Percentiles rank a stretch among this genome's conserved stretches.
phyloP scores from a whole-genome alignment of 2,797 vertebrate genomes.

The Odontamblyopus lacepedii region DNA sequence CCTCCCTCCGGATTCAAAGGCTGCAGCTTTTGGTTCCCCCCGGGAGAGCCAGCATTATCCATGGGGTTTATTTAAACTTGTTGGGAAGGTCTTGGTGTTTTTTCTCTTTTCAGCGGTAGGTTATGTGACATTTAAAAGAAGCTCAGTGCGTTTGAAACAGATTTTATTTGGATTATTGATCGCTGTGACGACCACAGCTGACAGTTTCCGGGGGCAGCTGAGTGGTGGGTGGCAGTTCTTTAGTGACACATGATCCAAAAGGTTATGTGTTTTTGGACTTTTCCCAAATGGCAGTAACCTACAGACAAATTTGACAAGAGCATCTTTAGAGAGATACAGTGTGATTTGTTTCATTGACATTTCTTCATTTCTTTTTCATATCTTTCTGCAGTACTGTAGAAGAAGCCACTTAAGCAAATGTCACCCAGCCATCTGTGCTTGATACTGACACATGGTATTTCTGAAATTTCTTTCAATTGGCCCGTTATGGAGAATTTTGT shows the following conservation, averaged over 20 bases:
- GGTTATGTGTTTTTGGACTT: constrained; percentile 34
- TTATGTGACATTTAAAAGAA: constrained; percentile 69
- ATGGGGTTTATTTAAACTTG: constrained; percentile 79
- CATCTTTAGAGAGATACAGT: constrained; percentile 47
- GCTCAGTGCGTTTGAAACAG: constrained; percentile 54
- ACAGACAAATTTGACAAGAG: constrained; percentile 57
- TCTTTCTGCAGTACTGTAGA: constrained; percentile 38
- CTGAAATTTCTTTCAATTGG: constrained; percentile 43
- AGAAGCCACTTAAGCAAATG: constrained; percentile 60
- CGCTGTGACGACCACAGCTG: constrained; percentile 20
- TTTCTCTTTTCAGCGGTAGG: constrained; percentile 60
- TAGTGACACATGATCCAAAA: constrained; percentile 34
- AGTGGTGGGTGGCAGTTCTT: constrained; percentile 19
- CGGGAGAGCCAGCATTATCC: constrained; percentile 76
- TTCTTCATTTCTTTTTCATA: constrained; percentile 44
- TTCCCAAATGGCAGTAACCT: constrained; percentile 53
- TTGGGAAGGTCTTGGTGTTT: constrained; percentile 72
- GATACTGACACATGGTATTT: constrained; percentile 62
- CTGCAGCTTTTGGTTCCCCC: constrained; percentile 76
- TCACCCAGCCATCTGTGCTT: constrained; percentile 56
- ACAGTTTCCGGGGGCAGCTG: constrained; percentile 37
- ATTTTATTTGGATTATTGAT: constrained; percentile 61
- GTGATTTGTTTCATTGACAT: constrained; percentile 61
- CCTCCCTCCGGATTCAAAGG: constrained; percentile 79
- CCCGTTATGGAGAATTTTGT: constrained; percentile 11